Conservation (phyloP, 1,140 invertebrate species). For the Bombus superbus region DNA sequence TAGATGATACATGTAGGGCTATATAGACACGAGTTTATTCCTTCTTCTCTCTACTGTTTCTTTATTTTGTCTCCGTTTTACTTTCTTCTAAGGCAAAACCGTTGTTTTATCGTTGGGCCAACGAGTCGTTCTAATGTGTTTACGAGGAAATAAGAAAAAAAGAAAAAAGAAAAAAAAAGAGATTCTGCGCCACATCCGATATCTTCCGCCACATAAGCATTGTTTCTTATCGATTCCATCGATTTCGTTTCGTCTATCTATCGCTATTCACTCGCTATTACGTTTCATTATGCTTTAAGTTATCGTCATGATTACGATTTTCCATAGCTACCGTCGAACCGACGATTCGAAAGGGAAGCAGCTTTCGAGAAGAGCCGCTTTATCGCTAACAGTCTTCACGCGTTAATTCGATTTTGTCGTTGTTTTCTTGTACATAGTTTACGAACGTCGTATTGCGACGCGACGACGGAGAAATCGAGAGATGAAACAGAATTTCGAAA, state of each 20-base stretch:
- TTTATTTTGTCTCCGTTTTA: constrained; percentile 21
- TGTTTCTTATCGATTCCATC: not conserved
- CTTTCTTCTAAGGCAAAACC: constrained; percentile 26
- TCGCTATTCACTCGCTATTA: not conserved
- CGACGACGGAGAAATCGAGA: constrained; percentile 21
- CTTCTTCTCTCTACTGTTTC: constrained; percentile 34
- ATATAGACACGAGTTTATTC: constrained; percentile 60
- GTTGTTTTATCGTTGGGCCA: constrained; percentile 2
- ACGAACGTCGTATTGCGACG: constrained; percentile 53
- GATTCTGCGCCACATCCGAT: not conserved
- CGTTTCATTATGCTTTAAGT: not conserved
- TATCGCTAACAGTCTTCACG: constrained; percentile 34
- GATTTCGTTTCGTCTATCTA: constrained; percentile 22
- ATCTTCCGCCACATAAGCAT: not conserved
- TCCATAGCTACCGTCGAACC: not conserved
- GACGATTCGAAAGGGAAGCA: not conserved
- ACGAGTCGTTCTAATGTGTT: constrained; percentile 22
- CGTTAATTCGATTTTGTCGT: constrained; percentile 72
- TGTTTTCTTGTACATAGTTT: constrained; percentile 77
- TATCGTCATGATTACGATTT: not conserved
- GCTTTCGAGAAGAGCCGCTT: constrained; percentile 14
- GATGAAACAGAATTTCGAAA: constrained; percentile 13
- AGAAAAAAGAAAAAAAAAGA: not conserved
- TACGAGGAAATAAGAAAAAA: not conserved
- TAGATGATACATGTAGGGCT: constrained; percentile 66